These are phyloP conservation scores for Orientallactaga sibirica DNA, from an alignment of 2,797 vertebrate genomes.

Conservation along the genomic window DNA sequence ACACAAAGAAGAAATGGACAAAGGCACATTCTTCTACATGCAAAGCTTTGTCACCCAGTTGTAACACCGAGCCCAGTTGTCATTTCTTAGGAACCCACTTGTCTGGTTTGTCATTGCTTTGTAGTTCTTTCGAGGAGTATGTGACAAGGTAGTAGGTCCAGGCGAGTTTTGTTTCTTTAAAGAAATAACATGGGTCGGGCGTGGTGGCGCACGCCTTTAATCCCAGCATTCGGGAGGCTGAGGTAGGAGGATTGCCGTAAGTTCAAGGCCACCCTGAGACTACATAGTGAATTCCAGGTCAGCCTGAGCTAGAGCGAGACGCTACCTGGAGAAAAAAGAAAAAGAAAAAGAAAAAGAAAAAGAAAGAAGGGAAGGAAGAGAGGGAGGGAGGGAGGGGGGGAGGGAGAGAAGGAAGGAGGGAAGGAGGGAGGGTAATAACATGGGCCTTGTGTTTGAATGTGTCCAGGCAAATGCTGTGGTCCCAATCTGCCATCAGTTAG, in stretches of 20 bases:
- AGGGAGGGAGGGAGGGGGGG: too few species aligned
- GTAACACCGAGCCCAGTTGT: background rate
- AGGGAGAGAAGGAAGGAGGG: too few species aligned
- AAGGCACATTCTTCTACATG: background rate
- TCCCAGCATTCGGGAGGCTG: too few species aligned
- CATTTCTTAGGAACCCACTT: background rate
- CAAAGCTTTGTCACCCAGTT: background rate
- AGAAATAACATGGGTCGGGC: background rate
- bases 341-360: too few species aligned
- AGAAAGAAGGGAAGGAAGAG: too few species aligned
- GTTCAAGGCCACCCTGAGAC: too few species aligned
- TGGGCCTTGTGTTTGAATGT: background rate
- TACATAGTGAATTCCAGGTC: too few species aligned
- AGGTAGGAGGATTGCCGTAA: too few species aligned
- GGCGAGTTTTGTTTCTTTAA: background rate
- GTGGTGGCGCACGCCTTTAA: too few species aligned
- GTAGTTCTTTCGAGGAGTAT: background rate
- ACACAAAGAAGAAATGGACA: background rate
- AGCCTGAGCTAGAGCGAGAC: too few species aligned
- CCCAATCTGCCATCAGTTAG: background rate
- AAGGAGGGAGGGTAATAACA: too few species aligned
- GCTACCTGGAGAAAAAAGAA: too few species aligned
- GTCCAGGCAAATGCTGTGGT: background rate
- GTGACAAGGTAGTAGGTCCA: background rate
- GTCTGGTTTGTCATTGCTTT: slow-evolving; percentile 3